phyloP scores from a whole-genome alignment of 92 coral and sea anemone species.

The Parazoanthus atlanticus region DNA sequence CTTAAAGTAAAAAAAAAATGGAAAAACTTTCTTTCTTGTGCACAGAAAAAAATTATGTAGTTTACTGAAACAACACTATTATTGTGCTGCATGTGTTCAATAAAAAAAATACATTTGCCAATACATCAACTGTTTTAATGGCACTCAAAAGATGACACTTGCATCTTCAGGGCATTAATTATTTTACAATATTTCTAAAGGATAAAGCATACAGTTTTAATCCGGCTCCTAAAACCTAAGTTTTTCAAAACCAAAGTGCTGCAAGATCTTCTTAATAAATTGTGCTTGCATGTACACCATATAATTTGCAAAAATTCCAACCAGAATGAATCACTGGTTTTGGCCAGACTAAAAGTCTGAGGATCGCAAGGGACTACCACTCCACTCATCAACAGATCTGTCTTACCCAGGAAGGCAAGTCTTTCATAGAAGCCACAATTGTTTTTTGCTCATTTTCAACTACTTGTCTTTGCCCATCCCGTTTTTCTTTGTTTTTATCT shows the following conservation, averaged over 20 bases:
- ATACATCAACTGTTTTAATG: not conserved
- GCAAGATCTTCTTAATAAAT: too few relatives aligned
- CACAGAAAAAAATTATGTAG: not conserved
- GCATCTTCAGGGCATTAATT: not conserved
- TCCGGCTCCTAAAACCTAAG: not conserved
- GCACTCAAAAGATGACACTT: not conserved
- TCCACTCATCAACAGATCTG: not conserved
- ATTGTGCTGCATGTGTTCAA: not conserved
- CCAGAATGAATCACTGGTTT: not conserved
- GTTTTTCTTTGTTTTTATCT: conserved; percentile 76
- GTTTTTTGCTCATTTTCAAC: conserved; percentile 72
- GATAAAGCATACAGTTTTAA: too few relatives aligned
- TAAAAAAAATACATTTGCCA: too few relatives aligned
- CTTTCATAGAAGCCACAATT: conserved; percentile 81
- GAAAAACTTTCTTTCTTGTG: not conserved
- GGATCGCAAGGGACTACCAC: not conserved
- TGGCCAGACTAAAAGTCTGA: not conserved
- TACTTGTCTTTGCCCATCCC: conserved; percentile 63
- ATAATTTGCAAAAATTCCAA: too few relatives aligned
- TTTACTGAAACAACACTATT: too few relatives aligned
- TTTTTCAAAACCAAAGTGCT: not conserved
- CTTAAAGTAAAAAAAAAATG: not conserved
- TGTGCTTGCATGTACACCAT: not conserved
- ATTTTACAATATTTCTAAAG: not conserved
- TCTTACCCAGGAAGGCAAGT: conserved; percentile 98